These are phyloP conservation scores for Otolemur garnettii DNA, from an alignment of 2,113 vertebrate species.

Conservation along the genomic window DNA sequence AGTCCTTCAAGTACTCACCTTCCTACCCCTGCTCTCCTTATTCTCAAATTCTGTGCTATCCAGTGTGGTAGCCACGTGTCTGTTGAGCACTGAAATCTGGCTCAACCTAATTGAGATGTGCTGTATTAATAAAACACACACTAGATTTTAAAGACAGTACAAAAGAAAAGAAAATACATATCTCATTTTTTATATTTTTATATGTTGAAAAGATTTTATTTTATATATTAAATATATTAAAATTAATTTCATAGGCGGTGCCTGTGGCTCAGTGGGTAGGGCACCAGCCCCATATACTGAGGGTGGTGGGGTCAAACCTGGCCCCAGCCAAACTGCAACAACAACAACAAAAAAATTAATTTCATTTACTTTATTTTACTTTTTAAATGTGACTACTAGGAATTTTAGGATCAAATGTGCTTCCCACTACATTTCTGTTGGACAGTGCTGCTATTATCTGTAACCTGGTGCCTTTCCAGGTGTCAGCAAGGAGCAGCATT, in stretches of 20 bases:
- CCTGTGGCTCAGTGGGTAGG: too few species aligned
- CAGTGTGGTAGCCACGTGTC: neutral
- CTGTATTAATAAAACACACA: neutral
- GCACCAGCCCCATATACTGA: too few species aligned
- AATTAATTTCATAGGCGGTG: too few species aligned
- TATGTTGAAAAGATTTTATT: slow-evolving; percentile 32
- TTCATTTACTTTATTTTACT: neutral
- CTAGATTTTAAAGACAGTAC: neutral
- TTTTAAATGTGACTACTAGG: neutral
- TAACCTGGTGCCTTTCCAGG: neutral
- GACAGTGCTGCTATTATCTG: neutral
- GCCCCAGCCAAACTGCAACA: too few species aligned
- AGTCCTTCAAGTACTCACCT: neutral
- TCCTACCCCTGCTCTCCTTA: neutral
- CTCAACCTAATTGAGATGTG: neutral
- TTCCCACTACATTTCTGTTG: neutral
- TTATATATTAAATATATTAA: neutral
- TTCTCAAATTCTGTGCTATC: neutral
- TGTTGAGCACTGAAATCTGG: neutral
- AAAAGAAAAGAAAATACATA: neutral
- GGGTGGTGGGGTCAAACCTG: too few species aligned
- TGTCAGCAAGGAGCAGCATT: neutral
- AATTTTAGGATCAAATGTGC: neutral
- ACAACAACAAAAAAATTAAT: neutral
- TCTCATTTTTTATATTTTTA: slow-evolving; percentile 22